Evolutionary conservation across 2,888 invertebrate species (phyloP).

Genomic region (Meganola albula): DNA sequence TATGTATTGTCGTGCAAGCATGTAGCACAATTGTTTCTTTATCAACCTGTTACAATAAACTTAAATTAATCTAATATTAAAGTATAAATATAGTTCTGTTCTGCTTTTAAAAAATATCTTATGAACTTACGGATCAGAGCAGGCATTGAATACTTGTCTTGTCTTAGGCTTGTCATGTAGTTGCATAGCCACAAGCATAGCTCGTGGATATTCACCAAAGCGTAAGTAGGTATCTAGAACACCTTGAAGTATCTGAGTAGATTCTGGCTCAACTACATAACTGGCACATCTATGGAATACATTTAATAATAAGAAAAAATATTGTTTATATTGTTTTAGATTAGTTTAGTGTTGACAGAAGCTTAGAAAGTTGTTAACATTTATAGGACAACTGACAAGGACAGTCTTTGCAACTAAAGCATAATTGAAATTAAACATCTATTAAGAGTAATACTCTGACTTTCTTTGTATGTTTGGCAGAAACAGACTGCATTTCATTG

Average conservation of each 20-base stretch:
- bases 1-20: conserved; percentile 96
- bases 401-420: too few species aligned
- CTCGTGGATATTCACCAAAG: conserved; percentile 92
- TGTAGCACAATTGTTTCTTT: conserved; percentile 96
- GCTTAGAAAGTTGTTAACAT: too few species aligned
- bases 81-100: too few species aligned
- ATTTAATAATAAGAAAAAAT: background rate
- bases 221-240: conserved; percentile 90
- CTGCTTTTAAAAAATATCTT: conserved; percentile 1
- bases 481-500: too few species aligned
- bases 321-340: too few species aligned
- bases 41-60: conserved; percentile 78
- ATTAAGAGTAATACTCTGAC: too few species aligned
- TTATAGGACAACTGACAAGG: too few species aligned
- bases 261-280: conserved; percentile 97
- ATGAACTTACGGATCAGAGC: conserved; percentile 87
- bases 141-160: conserved; percentile 88
- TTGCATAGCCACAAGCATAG: conserved; percentile 94
- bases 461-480: too few species aligned
- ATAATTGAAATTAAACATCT: too few species aligned
- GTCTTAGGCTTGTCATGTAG: conserved; percentile 89
- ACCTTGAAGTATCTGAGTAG: conserved; percentile 87
- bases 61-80: too few species aligned
- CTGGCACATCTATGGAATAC: conserved; percentile 87
- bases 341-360: too few species aligned